Evolutionary conservation across 35 echinoderm and acorn worm species (phyloP).

Genomic region (Acanthaster planci): DNA sequence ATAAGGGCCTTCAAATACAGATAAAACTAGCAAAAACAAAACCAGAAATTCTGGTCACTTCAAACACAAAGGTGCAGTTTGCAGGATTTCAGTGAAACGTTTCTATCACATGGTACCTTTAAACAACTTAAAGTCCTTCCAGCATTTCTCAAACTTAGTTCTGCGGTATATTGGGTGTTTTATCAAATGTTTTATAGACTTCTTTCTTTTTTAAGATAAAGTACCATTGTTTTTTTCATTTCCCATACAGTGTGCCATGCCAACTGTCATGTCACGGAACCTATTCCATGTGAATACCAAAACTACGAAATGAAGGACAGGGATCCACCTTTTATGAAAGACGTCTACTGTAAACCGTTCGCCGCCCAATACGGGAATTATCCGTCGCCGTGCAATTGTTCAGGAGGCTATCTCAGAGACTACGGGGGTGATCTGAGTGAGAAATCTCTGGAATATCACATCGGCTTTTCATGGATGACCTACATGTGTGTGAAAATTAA

Average conservation of each 20-base stretch:
- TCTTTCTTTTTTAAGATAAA: not conserved
- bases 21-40: too few relatives aligned
- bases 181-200: not conserved
- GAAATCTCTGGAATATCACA: not conserved
- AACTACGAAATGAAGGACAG: not conserved
- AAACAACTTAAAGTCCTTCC: too few relatives aligned
- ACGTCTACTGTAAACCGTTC: not conserved
- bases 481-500: conserved; percentile 13
- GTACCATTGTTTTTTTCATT: not conserved
- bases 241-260: not conserved
- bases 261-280: not conserved
- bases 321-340: not conserved
- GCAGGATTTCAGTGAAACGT: too few relatives aligned
- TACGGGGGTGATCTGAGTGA: not conserved
- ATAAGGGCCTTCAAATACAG: too few relatives aligned
- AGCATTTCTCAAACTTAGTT: too few relatives aligned
- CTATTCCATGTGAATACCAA: conserved; percentile 6
- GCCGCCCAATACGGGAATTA: not conserved
- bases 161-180: too few relatives aligned
- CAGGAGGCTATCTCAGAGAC: not conserved
- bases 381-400: not conserved
- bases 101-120: too few relatives aligned
- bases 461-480: not conserved
- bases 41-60: too few relatives aligned
- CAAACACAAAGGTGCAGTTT: too few relatives aligned